phyloP scores from a whole-genome alignment of 2,113 vertebrate species.

The Isurus oxyrinchus region DNA sequence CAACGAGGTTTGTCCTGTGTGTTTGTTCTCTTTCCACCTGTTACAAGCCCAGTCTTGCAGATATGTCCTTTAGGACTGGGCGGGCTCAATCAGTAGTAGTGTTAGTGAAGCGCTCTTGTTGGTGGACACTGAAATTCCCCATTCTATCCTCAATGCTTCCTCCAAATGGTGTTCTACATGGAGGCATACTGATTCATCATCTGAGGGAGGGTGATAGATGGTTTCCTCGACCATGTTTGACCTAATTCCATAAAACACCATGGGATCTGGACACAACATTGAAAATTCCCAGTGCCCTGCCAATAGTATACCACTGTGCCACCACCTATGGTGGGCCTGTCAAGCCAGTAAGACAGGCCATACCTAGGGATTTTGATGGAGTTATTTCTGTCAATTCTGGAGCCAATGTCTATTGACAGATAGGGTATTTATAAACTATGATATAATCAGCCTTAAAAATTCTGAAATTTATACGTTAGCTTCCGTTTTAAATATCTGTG shows the following conservation, averaged over 20 bases:
- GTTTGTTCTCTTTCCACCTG: not conserved
- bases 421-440: not conserved
- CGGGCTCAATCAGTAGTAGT: not conserved
- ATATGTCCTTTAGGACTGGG: not conserved
- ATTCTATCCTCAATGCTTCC: not conserved
- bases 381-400: not conserved
- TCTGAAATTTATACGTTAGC: not conserved
- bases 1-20: not conserved
- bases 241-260: not conserved
- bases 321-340: not conserved
- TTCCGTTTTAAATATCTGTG: not conserved
- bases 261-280: not conserved
- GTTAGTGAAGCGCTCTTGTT: not conserved
- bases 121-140: not conserved
- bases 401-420: not conserved
- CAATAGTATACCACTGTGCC: no score
- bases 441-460: not conserved
- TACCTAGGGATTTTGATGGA: not conserved
- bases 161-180: not conserved
- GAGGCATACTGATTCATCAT: not conserved
- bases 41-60: not conserved
- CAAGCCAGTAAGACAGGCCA: not conserved
- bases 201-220: not conserved
- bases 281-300: not conserved
- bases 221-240: not conserved